Evolutionary conservation across 2,888 invertebrate species (phyloP), one percentile per base, ranked within the genome.

Genomic region (Drosophila koepferae): DNA sequence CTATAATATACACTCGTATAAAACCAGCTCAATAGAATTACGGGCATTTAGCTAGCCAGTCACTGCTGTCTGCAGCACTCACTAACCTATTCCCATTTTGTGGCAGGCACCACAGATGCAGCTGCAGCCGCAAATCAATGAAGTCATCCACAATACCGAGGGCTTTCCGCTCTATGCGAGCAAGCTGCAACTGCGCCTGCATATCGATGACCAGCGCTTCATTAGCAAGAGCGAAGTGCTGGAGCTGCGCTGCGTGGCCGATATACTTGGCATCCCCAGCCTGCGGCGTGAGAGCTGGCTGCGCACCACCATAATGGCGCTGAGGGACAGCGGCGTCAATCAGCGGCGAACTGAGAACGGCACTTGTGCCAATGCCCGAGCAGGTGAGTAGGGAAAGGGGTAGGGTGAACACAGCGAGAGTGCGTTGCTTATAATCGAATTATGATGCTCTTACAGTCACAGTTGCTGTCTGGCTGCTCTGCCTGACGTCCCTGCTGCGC

Each of bases 61-160:
- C 23, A 10, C 23, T 40, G 23, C 16, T 9, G 6, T 16, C 10
- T 41, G 28, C 10, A 31, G 9, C 18, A 20, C 41, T 23, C 14
- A 31, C 40, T 63, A 49, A 44, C 41, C 41, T 59, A 34, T 53
- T 31, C 38, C 23, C 49, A 20, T 63, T 55, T 28, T 31, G 51
- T 55, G 36, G 12, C 77, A 93, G 93, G 93, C 93, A 65, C 87
- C 92, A 56, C 76, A 84, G 58, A 87, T 82, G 72, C 87, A 90
- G 62, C 81, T 93, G 36, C 91, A 91, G 77, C 92, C 92, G 53
- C 92, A 92, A 89, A 91, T 92, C 85, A 92, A 92, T 79, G 93
- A 93, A 81, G 90, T 92, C 88, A 91, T 91, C 76, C 92, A 91
- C 68, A 91, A 91, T 69, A 77, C 83, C 54, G 91, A 93, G 59